Percentiles rank a stretch among this genome's conserved stretches.
phyloP scores from a whole-genome alignment of 2,797 vertebrate genomes.

The Cryptoblepharus egeriae region DNA sequence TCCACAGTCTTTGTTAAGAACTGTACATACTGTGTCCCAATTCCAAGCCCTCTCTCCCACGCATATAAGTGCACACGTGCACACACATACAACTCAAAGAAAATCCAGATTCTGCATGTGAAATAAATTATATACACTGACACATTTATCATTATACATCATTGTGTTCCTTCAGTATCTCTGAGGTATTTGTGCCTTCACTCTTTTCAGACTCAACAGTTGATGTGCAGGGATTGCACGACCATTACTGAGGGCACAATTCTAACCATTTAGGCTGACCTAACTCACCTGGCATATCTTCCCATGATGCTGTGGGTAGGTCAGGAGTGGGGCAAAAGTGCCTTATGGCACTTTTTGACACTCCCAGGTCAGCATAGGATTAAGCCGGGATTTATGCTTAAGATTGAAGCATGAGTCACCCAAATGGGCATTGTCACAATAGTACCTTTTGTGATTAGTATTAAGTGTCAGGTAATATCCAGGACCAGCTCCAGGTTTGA shows the following conservation, averaged over 20 bases:
- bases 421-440: not conserved
- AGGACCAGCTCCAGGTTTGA: too few relatives aligned
- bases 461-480: not conserved
- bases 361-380: too few relatives aligned
- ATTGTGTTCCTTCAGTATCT: not conserved
- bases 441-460: not conserved
- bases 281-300: too few relatives aligned
- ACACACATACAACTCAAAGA: not conserved
- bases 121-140: not conserved
- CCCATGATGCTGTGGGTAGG: too few relatives aligned
- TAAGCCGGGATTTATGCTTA: too few relatives aligned
- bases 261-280: too few relatives aligned
- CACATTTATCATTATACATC: not conserved
- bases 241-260: not conserved
- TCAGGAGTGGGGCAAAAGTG: too few relatives aligned
- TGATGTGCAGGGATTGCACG: not conserved
- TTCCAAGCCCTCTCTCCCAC: not conserved
- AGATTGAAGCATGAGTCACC: too few relatives aligned
- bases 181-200: not conserved
- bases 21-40: constrained; percentile 3
- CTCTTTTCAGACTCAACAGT: not conserved
- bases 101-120: not conserved
- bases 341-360: too few relatives aligned
- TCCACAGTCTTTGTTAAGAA: constrained; percentile 8
- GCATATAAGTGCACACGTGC: too few relatives aligned